Conservation (phyloP, 2,888 invertebrate species). For the Diarsia mendica region DNA sequence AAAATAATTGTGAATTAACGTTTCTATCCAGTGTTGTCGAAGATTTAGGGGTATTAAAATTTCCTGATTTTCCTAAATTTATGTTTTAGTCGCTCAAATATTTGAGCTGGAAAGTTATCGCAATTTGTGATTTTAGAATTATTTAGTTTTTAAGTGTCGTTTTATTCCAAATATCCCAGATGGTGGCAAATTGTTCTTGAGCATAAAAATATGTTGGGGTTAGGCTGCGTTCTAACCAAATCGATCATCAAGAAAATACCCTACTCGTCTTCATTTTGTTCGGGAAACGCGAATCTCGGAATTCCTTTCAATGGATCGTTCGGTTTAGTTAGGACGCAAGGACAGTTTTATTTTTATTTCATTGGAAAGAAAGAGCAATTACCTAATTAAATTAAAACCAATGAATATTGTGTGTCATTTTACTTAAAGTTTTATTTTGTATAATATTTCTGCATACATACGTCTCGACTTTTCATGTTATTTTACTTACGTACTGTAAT, state of each 20-base stretch:
- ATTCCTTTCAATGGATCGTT: neutral
- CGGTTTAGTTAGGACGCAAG: too few relatives aligned
- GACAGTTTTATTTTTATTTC: neutral
- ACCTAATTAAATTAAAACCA: neutral
- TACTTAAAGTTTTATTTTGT: neutral
- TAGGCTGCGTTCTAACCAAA: neutral
- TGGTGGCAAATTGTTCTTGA: neutral
- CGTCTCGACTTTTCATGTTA: neutral
- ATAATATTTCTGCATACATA: neutral
- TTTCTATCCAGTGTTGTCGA: constrained; percentile 2
- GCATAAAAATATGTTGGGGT: neutral
- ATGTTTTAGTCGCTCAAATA: neutral
- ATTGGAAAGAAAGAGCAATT: neutral
- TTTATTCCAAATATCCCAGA: neutral
- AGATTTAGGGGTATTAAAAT: neutral
- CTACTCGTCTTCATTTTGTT: too few relatives aligned
- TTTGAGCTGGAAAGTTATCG: neutral
- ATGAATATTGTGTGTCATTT: neutral
- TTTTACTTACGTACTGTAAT: constrained; percentile 6
- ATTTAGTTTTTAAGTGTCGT: constrained; percentile 4
- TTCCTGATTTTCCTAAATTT: neutral
- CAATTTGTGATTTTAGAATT: constrained; percentile 5
- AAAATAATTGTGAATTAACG: neutral
- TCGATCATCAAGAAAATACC: neutral
- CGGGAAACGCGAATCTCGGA: neutral